Evolutionary conservation across 2,888 invertebrate genomes (phyloP), one percentile per base, ranked within the genome.

Genomic region (Mechanitis messenoides): DNA sequence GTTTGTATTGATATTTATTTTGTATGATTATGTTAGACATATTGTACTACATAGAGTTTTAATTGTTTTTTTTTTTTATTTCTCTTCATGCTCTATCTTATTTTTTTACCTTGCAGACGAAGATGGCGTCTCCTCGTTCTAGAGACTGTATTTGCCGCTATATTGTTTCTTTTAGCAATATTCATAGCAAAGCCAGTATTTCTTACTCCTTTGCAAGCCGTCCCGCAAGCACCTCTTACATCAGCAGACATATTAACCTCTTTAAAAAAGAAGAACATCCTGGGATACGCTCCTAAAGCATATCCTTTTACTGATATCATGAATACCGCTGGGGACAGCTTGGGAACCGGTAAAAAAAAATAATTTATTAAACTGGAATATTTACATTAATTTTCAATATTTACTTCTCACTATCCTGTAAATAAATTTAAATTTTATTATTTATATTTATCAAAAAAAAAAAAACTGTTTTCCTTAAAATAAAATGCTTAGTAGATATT

Each of bases 121-220:
- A 75, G 83, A 71, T 87, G 84, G 84, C 74, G 74, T 0, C 60
- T 80, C 0, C 65, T 87, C 1, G 31, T 75, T 1, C 46, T 71
- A 0, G 81, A 86, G 66, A 72, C 79, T 0, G 0, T 77, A 0
- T 77, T 86, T 38, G 82, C 80, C 0, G 69, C 68, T 0, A 1
- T 75, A 0, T 61, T 84, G 3, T 80, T 82, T 63, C 47, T 80
- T 0, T 2, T 70, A 0, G 76, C 85, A 0, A 74, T 84, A 11
- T 72, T 76, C 28, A 74, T 77, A 28, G 82, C 87, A 0, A 81
- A 76, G 67, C 87, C 87, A 0, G 84, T 87, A 46, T 88, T 88
- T 71, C 72, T 88, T 47, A 84, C 77, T 1, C 82, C 85, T 0
- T 64, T 87, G n/a, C 72, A 79, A 61, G 75, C 75, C 0, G 73